phyloP scores from a whole-genome alignment of 1,140 invertebrate species.

The Tetragnatha versicolor region DNA sequence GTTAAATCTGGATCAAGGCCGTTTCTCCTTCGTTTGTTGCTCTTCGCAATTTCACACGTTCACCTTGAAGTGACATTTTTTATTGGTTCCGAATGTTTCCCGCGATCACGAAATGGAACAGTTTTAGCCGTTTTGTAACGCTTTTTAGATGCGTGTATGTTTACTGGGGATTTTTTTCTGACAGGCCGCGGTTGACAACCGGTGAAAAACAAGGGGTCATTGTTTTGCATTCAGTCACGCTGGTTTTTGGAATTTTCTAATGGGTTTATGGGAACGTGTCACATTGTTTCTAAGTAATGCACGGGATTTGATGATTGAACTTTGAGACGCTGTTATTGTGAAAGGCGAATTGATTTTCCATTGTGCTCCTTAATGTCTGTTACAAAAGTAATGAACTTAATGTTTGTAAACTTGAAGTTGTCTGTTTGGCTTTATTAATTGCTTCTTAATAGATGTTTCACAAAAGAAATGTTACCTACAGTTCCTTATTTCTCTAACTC shows the following conservation, averaged over 20 bases:
- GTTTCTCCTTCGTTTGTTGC: not conserved
- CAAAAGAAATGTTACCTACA: too few species aligned
- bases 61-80: slow-evolving; percentile 24
- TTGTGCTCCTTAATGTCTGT: too few species aligned
- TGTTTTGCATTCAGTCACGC: not conserved
- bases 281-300: not conserved
- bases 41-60: slow-evolving; percentile 1
- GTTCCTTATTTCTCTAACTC: too few species aligned
- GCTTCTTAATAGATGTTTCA: too few species aligned
- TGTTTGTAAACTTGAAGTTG: too few species aligned
- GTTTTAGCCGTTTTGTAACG: not conserved
- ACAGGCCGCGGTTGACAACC: not conserved
- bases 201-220: not conserved
- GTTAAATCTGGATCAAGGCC: slow-evolving; percentile 15
- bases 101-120: slow-evolving; percentile 15
- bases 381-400: too few species aligned
- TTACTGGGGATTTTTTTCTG: too few species aligned
- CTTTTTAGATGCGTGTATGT: too few species aligned
- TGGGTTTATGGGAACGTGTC: not conserved
- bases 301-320: too few species aligned
- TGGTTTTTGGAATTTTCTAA: not conserved
- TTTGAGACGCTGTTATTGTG: not conserved
- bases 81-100: not conserved
- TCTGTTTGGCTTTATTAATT: too few species aligned
- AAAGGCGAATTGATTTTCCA: too few species aligned